Evolutionary conservation across 2,113 vertebrate species (phyloP).

Genomic region (Catagonus wagneri): DNA sequence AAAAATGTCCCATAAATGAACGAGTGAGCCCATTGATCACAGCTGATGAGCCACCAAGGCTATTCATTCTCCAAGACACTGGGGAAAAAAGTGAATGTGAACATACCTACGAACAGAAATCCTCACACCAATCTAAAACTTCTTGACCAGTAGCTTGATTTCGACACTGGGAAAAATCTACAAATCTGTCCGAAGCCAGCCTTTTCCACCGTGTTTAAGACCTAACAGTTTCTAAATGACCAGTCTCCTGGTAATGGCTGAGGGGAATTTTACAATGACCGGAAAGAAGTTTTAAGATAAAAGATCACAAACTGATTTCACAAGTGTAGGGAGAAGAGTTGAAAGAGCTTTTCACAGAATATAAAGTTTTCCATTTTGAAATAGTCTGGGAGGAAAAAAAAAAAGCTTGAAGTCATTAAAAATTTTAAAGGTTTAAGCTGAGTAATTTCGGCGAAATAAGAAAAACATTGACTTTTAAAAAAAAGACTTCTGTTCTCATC

Average conservation of each 20-base stretch:
- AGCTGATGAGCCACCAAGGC: neutral
- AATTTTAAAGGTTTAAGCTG: neutral
- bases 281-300: neutral
- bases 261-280: neutral
- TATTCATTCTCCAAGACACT: neutral
- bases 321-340: neutral
- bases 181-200: neutral
- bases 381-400: constrained; percentile 44
- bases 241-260: neutral
- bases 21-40: neutral
- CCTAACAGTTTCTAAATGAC: neutral
- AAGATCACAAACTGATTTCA: neutral
- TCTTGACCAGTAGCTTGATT: neutral
- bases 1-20: neutral
- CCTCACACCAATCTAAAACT: neutral
- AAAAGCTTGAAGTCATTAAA: constrained; percentile 1
- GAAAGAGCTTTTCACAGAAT: constrained; percentile 63
- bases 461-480: neutral
- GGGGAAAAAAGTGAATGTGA: neutral
- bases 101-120: neutral
- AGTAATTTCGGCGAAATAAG: constrained; percentile 5
- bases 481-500: neutral
- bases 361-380: constrained; percentile 67
- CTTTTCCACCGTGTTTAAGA: neutral
- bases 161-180: neutral